A percentile compares a stretch with the other conserved stretches of the same genome.
These are phyloP conservation scores for Marisa cornuarietis DNA, from an alignment of 1,140 invertebrate genomes.

Conservation along the genomic window DNA sequence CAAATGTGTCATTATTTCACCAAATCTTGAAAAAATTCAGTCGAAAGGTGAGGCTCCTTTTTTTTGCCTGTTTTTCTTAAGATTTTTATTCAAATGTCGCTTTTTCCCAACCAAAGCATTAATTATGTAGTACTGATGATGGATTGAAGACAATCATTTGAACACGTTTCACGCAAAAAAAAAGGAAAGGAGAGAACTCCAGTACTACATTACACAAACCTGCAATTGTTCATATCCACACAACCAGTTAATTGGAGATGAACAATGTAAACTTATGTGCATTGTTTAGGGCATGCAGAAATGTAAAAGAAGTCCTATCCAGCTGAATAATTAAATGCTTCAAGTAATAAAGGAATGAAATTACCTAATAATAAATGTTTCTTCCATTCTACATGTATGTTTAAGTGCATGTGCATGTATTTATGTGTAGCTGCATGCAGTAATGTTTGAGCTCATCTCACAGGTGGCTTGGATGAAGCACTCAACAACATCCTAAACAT, in stretches of 20 bases:
- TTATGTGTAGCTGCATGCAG: not conserved
- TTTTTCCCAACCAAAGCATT: no score
- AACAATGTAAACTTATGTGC: not conserved
- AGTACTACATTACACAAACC: not conserved
- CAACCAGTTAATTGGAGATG: not conserved
- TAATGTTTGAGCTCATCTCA: conserved; percentile 4
- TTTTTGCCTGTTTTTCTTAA: not conserved
- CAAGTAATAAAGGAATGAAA: not conserved
- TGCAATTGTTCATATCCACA: not conserved
- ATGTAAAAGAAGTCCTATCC: not conserved
- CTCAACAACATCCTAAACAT: conserved; percentile 66
- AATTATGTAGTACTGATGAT: no score
- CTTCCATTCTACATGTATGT: not conserved
- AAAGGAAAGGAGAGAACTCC: not conserved
- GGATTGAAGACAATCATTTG: no score
- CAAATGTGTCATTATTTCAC: conserved; percentile 72
- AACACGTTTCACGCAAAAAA: not conserved
- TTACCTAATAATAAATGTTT: not conserved
- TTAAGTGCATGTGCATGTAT: not conserved
- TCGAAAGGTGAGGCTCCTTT: conserved; percentile 58
- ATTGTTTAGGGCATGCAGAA: no score
- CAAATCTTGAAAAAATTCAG: conserved; percentile 69
- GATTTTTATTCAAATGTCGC: no score
- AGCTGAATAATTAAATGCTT: no score
- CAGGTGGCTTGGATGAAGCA: conserved; percentile 68